phyloP scores from a whole-genome alignment of 2,888 invertebrate genomes.

The Cephus rjabovi region DNA sequence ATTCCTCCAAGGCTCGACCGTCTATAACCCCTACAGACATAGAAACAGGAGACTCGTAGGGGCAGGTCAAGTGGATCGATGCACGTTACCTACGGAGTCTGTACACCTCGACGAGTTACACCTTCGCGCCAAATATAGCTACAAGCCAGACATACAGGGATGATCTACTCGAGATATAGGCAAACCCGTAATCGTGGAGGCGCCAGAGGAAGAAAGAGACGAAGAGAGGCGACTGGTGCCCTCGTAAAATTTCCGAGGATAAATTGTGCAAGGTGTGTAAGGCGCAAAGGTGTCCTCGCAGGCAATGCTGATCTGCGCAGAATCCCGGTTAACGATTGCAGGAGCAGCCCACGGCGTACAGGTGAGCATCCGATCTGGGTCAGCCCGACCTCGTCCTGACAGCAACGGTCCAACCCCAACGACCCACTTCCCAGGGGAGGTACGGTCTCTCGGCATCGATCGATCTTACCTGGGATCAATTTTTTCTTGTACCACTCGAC shows the following conservation, averaged over 20 bases:
- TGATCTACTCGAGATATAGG: too few relatives aligned
- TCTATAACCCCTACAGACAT: background rate
- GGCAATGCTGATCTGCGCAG: slow-evolving; percentile 55
- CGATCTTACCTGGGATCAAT: background rate
- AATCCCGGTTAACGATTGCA: slow-evolving; percentile 66
- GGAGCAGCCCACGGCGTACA: slow-evolving; percentile 41
- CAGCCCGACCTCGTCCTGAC: slow-evolving; percentile 57
- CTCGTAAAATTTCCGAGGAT: too few relatives aligned
- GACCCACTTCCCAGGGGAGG: slow-evolving; percentile 42
- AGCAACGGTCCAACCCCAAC: slow-evolving; percentile 29
- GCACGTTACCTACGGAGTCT: slow-evolving; percentile 46
- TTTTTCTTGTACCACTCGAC: too few relatives aligned
- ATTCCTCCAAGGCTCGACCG: too few relatives aligned
- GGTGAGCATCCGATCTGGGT: slow-evolving; percentile 54
- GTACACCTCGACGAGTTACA: slow-evolving; percentile 25
- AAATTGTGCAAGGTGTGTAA: slow-evolving; percentile 4
- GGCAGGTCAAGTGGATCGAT: slow-evolving; percentile 63
- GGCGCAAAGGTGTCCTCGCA: slow-evolving; percentile 41
- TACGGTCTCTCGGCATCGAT: background rate
- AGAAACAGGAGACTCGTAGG: slow-evolving; percentile 18
- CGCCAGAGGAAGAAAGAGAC: too few relatives aligned
- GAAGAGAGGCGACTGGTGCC: too few relatives aligned
- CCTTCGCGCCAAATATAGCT: background rate
- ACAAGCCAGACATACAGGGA: too few relatives aligned
- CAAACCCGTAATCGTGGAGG: too few relatives aligned